Evolutionary conservation across 1,140 invertebrate genomes (phyloP).

Genomic region (Ips typographus): DNA sequence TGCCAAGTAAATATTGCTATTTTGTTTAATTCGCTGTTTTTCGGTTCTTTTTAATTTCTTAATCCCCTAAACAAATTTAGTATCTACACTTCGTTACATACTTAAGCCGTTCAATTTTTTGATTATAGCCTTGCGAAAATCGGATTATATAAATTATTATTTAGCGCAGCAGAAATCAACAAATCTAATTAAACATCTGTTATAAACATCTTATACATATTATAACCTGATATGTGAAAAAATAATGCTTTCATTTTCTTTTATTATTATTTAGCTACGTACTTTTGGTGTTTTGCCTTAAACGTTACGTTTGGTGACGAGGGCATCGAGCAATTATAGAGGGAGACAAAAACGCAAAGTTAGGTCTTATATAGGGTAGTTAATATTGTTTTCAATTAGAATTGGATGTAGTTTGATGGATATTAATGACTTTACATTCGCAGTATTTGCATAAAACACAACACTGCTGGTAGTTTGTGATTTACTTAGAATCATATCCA

Average conservation of each 20-base stretch:
- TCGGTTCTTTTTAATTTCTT: too few relatives aligned
- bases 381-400: too few relatives aligned
- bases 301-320: conserved; percentile 30
- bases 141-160: conserved; percentile 12
- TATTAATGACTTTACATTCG: too few relatives aligned
- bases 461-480: too few relatives aligned
- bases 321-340: not conserved
- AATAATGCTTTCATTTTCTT: conserved; percentile 39
- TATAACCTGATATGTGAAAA: conserved; percentile 42
- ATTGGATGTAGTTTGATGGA: too few relatives aligned
- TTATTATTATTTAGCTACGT: conserved; percentile 20
- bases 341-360: not conserved
- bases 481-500: too few relatives aligned
- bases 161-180: conserved; percentile 20
- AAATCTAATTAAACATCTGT: conserved; percentile 31
- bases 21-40: too few relatives aligned
- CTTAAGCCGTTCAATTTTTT: conserved; percentile 1
- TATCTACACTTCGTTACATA: too few relatives aligned
- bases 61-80: too few relatives aligned
- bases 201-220: conserved; percentile 37
- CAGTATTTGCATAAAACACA: too few relatives aligned
- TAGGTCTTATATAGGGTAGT: too few relatives aligned
- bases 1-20: too few relatives aligned
- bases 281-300: conserved; percentile 40
- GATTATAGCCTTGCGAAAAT: conserved; percentile 14